These are phyloP conservation scores for Drosophila quasianomalipes DNA, from an alignment of 2,888 invertebrate genomes.

Conservation along the genomic window DNA sequence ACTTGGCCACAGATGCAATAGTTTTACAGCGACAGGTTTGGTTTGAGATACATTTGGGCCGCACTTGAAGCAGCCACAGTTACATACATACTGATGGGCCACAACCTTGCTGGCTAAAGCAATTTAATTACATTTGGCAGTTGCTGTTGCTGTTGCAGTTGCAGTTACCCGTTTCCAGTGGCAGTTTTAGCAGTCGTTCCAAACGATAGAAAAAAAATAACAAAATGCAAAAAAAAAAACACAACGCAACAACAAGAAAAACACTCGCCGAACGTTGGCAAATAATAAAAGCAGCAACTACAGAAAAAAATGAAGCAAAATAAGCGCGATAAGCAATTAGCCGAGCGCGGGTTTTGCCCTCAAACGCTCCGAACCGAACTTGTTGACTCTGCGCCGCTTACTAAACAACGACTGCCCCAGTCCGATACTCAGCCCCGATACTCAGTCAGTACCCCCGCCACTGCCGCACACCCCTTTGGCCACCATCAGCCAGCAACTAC, in stretches of 20 bases:
- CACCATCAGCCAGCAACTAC: conserved; percentile 8
- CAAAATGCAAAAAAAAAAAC: conserved; percentile 3
- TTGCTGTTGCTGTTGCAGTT: conserved; percentile 19
- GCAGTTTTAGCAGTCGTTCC: conserved; percentile 1
- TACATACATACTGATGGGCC: conserved; percentile 22
- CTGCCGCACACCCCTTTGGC: not conserved
- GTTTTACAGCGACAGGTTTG: conserved; percentile 12
- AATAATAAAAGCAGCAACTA: conserved; percentile 18
- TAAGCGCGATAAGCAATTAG: conserved; percentile 55
- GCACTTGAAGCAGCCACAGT: conserved; percentile 28
- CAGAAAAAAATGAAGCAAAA: conserved; percentile 7
- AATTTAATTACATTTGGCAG: conserved; percentile 57
- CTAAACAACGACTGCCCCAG: conserved; percentile 59
- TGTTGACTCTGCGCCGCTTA: conserved; percentile 77
- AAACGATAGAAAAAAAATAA: not conserved
- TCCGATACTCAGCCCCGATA: conserved; percentile 22
- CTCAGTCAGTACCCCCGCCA: conserved; percentile 8
- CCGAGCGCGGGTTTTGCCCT: conserved; percentile 42
- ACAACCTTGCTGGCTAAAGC: conserved; percentile 36
- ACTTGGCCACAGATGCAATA: conserved; percentile 40
- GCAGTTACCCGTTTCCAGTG: conserved; percentile 29
- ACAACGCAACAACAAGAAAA: conserved; percentile 3
- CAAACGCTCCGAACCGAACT: conserved; percentile 64
- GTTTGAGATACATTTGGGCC: conserved; percentile 29
- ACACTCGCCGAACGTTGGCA: conserved; percentile 22